Evolutionary conservation across 2,113 vertebrate genomes (phyloP).

Genomic region (Tonatia bakeri): DNA sequence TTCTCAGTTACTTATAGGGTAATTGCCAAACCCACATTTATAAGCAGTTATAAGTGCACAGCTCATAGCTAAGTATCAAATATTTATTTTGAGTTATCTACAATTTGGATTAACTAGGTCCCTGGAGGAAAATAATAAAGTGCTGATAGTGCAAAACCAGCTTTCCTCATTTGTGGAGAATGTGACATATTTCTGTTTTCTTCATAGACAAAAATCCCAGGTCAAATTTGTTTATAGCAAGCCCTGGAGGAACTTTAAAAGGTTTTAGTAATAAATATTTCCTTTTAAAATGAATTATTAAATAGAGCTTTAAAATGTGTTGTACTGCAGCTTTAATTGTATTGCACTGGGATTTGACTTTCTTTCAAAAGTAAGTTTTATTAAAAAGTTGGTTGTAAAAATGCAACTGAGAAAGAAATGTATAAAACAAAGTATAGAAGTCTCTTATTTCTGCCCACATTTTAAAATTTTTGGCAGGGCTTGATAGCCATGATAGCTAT

Average conservation of each 20-base stretch:
- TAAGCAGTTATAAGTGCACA: conserved; percentile 3
- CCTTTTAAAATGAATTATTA: conserved; percentile 53
- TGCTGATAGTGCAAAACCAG: not conserved
- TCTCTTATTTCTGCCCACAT: not conserved
- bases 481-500: not conserved
- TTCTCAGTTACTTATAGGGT: not conserved
- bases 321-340: not conserved
- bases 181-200: not conserved
- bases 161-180: not conserved
- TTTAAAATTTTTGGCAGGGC: not conserved
- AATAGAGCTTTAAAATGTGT: conserved; percentile 23
- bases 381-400: conserved; percentile 22
- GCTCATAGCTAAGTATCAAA: conserved; percentile 10
- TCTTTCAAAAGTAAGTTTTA: conserved; percentile 15
- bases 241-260: conserved; percentile 2
- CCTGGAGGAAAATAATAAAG: not conserved
- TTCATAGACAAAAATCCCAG: not conserved
- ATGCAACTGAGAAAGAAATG: not conserved
- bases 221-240: conserved; percentile 25
- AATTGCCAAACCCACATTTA: conserved; percentile 32
- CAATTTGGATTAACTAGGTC: not conserved
- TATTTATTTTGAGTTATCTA: not conserved
- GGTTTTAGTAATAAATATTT: conserved; percentile 37
- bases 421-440: not conserved
- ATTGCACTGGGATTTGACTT: conserved; percentile 23